These are phyloP conservation scores for Vulpes lagopus DNA, from an alignment of 2,113 vertebrate species.

Conservation along the genomic window DNA sequence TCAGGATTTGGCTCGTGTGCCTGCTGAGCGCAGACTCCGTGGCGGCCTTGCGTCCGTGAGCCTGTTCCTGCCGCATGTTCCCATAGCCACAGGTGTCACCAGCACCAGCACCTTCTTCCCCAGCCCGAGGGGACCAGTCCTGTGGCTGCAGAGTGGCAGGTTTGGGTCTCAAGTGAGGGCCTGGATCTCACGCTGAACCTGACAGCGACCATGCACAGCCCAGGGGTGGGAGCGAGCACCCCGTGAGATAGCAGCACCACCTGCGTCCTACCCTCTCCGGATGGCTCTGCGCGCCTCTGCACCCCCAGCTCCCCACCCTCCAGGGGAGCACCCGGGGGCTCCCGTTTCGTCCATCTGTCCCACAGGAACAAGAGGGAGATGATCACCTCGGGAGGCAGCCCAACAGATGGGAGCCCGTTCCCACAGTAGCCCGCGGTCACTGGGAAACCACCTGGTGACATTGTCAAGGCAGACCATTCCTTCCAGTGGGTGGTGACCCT, in stretches of 20 bases:
- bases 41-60: not conserved
- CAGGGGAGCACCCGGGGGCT: not conserved
- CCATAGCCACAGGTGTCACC: not conserved
- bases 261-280: not conserved
- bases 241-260: too few relatives aligned
- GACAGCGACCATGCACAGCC: too few relatives aligned
- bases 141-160: not conserved
- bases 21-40: not conserved
- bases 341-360: not conserved
- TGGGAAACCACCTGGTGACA: not conserved
- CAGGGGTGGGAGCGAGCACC: too few relatives aligned
- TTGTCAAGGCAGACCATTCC: not conserved
- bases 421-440: not conserved
- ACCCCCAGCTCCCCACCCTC: not conserved
- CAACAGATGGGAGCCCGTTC: not conserved
- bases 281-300: accelerated
- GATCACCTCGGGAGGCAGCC: not conserved
- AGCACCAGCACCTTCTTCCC: not conserved
- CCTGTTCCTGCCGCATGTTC: not conserved
- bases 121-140: not conserved
- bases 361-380: not conserved
- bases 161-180: not conserved
- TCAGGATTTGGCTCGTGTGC: not conserved
- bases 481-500: not conserved
- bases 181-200: not conserved